Evolutionary conservation across 2,888 invertebrate species (phyloP), one percentile per base, ranked within the genome.

Genomic region (Brachypalpus laphriformis): DNA sequence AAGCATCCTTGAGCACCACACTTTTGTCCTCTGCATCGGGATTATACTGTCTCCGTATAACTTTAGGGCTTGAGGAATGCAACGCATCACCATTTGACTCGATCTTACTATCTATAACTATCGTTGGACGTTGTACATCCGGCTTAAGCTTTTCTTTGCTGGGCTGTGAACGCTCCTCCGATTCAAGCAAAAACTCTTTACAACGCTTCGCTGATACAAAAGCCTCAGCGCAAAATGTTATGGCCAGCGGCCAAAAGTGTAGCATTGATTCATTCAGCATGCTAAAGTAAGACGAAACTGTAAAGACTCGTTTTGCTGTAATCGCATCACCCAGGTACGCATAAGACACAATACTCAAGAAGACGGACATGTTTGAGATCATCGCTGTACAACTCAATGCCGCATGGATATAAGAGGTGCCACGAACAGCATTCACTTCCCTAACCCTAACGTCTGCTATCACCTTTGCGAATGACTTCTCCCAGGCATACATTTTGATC

Each of bases 401-500:
- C 0, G 95, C 95, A 49, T 95, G 93, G 0, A 96, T 93, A 91
- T 95, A 95, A 0, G 94, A 94, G 86, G 94, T 94, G 76, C 94
- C 94, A 68, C 94, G 93, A 47, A 96, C 94, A 0, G 95, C 94
- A 75, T 93, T 93, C 90, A 96, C 94, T 92, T 96, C 96, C 90
- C 95, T 95, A 87, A 95, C 94, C 88, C 98, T 93, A 0, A 97
- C 95, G 40, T 94, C 92, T 5, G 94, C 95, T 6, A 98, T 95
- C 34, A 97, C 93, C 42, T 93, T 93, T 0, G 95, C 94, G 89
- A 97, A 97, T 0, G 96, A 96, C 42, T 94, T 94, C 90, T 97
- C 97, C 95, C 97, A 97, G 0, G 96, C 96, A 89, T 97, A 97
- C 97, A 97, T 97, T 90, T 97, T 97, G 87, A 97, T 96, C 0